phyloP scores from a whole-genome alignment of 2,113 vertebrate genomes.

The Lasiurus cinereus region DNA sequence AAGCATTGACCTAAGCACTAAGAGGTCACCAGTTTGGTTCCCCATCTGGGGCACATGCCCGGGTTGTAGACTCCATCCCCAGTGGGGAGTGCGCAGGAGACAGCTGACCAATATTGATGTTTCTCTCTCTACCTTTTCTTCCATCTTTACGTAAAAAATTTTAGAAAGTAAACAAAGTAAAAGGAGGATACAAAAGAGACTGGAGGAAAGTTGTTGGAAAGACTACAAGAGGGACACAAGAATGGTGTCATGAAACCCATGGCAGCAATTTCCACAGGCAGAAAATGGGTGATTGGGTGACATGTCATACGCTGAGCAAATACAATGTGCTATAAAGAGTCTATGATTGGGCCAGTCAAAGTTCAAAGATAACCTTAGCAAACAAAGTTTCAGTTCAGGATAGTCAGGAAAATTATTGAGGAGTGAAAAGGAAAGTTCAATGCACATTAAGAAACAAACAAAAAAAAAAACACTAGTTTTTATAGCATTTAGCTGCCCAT shows the following conservation, averaged over 20 bases:
- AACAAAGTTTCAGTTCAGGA: background rate
- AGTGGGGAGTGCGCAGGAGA: too few relatives aligned
- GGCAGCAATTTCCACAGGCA: background rate
- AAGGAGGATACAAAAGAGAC: background rate
- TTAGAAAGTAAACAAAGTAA: background rate
- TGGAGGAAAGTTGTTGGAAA: background rate
- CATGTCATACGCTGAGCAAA: background rate
- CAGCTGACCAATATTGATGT: too few relatives aligned
- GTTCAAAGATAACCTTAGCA: background rate
- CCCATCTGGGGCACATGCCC: too few relatives aligned
- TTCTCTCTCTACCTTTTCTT: too few relatives aligned
- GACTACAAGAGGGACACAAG: background rate
- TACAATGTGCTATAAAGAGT: background rate
- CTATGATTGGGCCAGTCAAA: background rate
- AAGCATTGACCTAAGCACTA: too few relatives aligned
- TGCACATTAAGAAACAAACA: background rate
- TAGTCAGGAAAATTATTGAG: background rate
- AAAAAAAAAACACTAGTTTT: background rate
- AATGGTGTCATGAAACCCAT: background rate
- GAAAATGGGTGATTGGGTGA: background rate
- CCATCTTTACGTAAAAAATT: background rate
- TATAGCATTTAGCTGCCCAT: background rate
- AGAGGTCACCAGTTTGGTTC: too few relatives aligned
- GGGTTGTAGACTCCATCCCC: too few relatives aligned
- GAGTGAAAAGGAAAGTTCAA: background rate